A percentile compares a stretch with the other conserved stretches of the same genome.
Evolutionary conservation across 2,113 vertebrate species (phyloP).

Genomic region (Herpetotheres cachinnans): DNA sequence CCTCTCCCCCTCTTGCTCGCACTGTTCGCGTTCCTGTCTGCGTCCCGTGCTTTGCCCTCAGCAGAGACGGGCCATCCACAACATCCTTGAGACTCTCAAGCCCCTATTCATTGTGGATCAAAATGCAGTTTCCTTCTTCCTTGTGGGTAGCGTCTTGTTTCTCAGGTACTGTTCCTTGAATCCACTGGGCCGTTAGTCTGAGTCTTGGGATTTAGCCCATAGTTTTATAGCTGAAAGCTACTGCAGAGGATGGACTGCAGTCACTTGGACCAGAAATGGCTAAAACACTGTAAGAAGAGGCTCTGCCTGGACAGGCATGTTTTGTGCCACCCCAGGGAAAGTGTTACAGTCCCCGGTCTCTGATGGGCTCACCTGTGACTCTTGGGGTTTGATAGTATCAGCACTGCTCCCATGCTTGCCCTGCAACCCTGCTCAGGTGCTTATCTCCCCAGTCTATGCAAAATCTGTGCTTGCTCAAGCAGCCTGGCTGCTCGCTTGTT

Average conservation of each 20-base stretch:
- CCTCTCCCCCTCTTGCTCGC: background rate
- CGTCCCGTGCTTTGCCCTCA: background rate
- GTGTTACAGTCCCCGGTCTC: background rate
- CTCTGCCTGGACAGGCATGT: background rate
- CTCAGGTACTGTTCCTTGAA: background rate
- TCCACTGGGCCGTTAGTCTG: background rate
- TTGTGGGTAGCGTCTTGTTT: background rate
- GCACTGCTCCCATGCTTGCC: background rate
- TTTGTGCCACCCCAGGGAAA: background rate
- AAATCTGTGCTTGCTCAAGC: background rate
- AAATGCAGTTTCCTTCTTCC: background rate
- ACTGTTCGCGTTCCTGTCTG: fast-evolving
- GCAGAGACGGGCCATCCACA: background rate
- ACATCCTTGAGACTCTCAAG: background rate
- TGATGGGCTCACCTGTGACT: background rate
- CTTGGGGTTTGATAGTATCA: background rate
- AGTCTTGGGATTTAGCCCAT: background rate
- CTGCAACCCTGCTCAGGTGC: background rate
- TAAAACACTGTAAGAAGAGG: background rate
- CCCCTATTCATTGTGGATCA: background rate
- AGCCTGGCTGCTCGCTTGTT: background rate
- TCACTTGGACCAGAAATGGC: background rate
- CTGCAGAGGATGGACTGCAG: background rate
- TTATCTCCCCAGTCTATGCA: background rate
- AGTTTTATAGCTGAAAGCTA: background rate